phyloP scores from a whole-genome alignment of 2,797 vertebrate species.

The Taeniopygia guttata region DNA sequence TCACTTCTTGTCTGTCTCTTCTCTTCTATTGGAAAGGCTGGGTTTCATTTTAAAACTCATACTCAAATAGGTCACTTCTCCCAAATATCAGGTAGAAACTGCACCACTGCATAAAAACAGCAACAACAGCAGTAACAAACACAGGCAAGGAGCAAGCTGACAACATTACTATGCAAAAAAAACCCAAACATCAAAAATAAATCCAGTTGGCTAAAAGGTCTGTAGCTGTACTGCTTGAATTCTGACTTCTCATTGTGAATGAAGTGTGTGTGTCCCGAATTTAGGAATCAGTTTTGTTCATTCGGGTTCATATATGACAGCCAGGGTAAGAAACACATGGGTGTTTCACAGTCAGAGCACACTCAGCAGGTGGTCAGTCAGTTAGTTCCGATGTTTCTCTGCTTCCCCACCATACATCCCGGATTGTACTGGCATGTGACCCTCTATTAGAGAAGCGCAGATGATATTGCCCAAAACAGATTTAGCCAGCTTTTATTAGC shows the following conservation, averaged over 20 bases:
- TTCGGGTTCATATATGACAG: background rate
- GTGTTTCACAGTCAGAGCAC: background rate
- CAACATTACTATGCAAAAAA: background rate
- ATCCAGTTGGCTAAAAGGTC: background rate
- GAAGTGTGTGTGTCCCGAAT: background rate
- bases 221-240: background rate
- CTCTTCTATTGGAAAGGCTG: background rate
- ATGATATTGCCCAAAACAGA: background rate
- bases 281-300: background rate
- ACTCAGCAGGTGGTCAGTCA: fast-evolving
- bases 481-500: background rate
- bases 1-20: background rate
- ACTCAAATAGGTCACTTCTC: background rate
- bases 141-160: background rate
- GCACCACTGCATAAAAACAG: background rate
- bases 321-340: background rate
- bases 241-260: background rate
- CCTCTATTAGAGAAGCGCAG: background rate
- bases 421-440: background rate
- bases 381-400: background rate
- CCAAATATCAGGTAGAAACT: background rate
- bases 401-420: fast-evolving
- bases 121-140: background rate
- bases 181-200: background rate
- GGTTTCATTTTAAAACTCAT: background rate